Evolutionary conservation across 2,888 invertebrate species (phyloP), one percentile per base, ranked within the genome.

Genomic region (Melikaiella ostensackeni): DNA sequence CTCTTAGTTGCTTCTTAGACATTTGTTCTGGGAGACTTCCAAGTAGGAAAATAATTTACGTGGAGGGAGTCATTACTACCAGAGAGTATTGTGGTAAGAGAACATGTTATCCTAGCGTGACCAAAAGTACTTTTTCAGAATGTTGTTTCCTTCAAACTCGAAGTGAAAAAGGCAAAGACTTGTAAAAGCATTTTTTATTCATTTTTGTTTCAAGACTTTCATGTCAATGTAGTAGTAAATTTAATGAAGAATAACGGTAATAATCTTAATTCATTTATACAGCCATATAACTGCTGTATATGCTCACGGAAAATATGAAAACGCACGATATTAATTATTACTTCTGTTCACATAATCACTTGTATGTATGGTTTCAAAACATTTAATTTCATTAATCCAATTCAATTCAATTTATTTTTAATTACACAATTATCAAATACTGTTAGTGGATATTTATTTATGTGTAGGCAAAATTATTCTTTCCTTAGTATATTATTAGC

Each of bases 41-140:
- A 70, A 70, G n/a, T 50, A 27, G 9, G n/a, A 50, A 70, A 70
- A 70, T 70, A 50, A 70, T 70, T 70, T 33, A n/a, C 70, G 70
- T 70, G 70, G 50, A 70, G 46, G 70, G n/a, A 70, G 19, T 70
- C 50, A 70, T 70, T 70, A 70, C 46, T 46, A 8, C 24, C 16
- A 27, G 42, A 38, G 24, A 64, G 24, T 42, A 64, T 24, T 64
- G 42, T 64, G 42, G 30, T 50, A 46, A 70, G n/a, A 70, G 50
- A 70, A 27, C 50, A 55, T 70, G 50, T 70, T 70, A 50, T 42
- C 16, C 46, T 70, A 50, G 50, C 50, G 50, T 70, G 70, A 70
- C 70, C 50, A 30, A 70, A 70, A 70, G 50, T 70, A 46, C 50
- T 70, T 50, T 70, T 70, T 70, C 70, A 55, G 50, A 50, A 50